A percentile compares a stretch with the other conserved stretches of the same genome.
These are phyloP conservation scores for Pedicia rivosa DNA, from an alignment of 2,888 invertebrate genomes.

Conservation along the genomic window DNA sequence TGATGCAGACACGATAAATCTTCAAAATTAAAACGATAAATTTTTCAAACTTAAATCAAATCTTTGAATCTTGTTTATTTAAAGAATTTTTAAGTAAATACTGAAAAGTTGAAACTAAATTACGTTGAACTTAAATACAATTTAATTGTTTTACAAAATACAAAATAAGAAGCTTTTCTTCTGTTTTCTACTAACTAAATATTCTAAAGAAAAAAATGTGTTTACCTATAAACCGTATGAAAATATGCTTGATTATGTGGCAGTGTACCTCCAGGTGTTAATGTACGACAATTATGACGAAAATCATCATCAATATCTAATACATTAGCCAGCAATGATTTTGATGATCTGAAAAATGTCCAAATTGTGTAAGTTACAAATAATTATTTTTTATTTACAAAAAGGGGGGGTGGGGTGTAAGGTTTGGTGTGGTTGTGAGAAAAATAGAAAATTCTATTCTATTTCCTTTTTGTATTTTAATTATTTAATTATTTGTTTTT, in stretches of 20 bases:
- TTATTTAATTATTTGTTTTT: too few relatives aligned
- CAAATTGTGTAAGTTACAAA: too few relatives aligned
- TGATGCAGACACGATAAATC: too few relatives aligned
- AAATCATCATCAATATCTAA: slow-evolving; percentile 96
- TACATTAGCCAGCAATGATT: slow-evolving; percentile 90
- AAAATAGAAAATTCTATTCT: too few relatives aligned
- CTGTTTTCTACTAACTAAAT: not conserved
- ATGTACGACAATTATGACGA: slow-evolving; percentile 60
- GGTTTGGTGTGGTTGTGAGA: too few relatives aligned
- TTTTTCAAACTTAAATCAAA: too few relatives aligned
- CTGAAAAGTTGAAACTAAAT: not conserved
- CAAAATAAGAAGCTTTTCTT: not conserved
- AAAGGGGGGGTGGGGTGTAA: too few relatives aligned
- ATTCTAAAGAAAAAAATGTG: not conserved
- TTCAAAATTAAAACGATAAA: too few relatives aligned
- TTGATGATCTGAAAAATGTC: slow-evolving; percentile 56
- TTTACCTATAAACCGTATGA: slow-evolving; percentile 58
- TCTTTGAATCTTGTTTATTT: too few relatives aligned
- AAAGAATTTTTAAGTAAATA: too few relatives aligned
- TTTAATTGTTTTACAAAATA: not conserved
- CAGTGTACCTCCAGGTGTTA: slow-evolving; percentile 41
- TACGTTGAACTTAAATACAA: not conserved
- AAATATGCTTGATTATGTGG: slow-evolving; percentile 46
- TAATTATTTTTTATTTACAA: too few relatives aligned
- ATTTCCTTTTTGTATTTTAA: too few relatives aligned